A percentile compares a stretch with the other conserved stretches of the same genome.
Evolutionary conservation across 53 echinoderm and acorn worm genomes (phyloP).

Genomic region (Patiria pectinifera): DNA sequence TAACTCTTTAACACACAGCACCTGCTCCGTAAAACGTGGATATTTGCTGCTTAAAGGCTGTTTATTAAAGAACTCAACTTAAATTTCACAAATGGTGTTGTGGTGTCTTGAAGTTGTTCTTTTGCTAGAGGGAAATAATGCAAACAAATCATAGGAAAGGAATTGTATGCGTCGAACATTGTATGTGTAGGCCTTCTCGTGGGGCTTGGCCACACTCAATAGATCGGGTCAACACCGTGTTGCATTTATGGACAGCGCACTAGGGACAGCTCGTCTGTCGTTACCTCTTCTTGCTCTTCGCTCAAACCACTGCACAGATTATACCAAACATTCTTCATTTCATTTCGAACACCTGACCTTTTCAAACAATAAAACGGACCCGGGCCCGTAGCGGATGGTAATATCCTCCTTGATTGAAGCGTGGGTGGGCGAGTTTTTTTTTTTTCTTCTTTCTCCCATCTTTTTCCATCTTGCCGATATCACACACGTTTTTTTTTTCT

Average conservation of each 20-base stretch:
- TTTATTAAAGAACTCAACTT: no score
- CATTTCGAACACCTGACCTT: conserved; percentile 45
- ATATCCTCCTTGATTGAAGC: conserved; percentile 50
- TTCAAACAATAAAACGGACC: conserved; percentile 29
- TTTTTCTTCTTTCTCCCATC: not conserved
- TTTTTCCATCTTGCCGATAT: not conserved
- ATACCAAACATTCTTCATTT: not conserved
- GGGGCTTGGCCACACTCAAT: no score
- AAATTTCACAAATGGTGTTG: no score
- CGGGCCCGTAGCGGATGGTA: conserved; percentile 10
- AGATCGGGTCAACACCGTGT: no score
- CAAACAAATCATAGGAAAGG: no score
- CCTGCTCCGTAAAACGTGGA: no score
- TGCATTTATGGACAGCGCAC: not conserved
- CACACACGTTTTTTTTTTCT: not conserved
- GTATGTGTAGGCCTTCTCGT: no score
- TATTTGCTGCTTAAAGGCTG: no score
- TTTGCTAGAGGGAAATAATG: no score
- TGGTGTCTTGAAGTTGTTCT: no score
- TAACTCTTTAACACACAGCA: no score
- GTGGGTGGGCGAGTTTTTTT: conserved; percentile 27
- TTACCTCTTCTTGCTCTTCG: not conserved
- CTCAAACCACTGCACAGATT: not conserved
- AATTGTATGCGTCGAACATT: no score
- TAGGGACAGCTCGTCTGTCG: not conserved